Percentiles rank a stretch among this genome's conserved stretches.
Evolutionary conservation across 64 coral and sea anemone genomes (phyloP).

Genomic region (Porites lutea): DNA sequence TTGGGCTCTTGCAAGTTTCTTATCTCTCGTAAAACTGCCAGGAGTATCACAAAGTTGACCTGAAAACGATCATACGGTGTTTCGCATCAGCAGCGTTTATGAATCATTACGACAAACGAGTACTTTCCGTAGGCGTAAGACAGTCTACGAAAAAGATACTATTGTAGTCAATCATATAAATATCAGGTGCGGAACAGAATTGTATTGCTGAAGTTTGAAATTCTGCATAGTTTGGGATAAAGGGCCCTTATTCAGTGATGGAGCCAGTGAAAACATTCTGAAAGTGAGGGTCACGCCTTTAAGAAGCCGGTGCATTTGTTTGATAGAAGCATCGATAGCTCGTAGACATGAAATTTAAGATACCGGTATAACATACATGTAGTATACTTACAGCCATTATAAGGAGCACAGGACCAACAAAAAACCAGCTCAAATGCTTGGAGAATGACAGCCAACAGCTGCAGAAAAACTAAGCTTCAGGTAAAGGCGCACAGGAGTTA

Average conservation of each 20-base stretch:
- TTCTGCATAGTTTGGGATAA: too few relatives aligned
- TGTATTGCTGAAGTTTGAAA: too few relatives aligned
- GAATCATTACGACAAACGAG: too few relatives aligned
- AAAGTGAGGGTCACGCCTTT: too few relatives aligned
- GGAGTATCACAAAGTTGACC: conserved; percentile 44
- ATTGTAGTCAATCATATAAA: too few relatives aligned
- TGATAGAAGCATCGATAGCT: background rate
- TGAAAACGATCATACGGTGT: background rate
- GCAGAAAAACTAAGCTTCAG: background rate
- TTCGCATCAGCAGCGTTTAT: background rate
- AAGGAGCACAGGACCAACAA: conserved; percentile 49
- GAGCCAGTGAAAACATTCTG: background rate
- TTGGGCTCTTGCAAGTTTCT: conserved; percentile 40
- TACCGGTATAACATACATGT: too few relatives aligned
- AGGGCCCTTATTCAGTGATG: background rate
- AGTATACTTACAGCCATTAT: conserved; percentile 18
- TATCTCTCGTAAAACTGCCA: conserved; percentile 37
- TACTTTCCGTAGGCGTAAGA: too few relatives aligned
- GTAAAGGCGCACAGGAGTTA: background rate
- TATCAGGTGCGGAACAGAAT: too few relatives aligned
- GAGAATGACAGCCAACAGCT: conserved; percentile 76
- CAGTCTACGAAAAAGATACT: too few relatives aligned
- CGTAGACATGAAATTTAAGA: too few relatives aligned
- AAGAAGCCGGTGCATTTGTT: background rate
- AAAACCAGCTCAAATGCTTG: conserved; percentile 59